Conservation (phyloP, 2,113 vertebrate species). For the Pleuronectes platessa region DNA sequence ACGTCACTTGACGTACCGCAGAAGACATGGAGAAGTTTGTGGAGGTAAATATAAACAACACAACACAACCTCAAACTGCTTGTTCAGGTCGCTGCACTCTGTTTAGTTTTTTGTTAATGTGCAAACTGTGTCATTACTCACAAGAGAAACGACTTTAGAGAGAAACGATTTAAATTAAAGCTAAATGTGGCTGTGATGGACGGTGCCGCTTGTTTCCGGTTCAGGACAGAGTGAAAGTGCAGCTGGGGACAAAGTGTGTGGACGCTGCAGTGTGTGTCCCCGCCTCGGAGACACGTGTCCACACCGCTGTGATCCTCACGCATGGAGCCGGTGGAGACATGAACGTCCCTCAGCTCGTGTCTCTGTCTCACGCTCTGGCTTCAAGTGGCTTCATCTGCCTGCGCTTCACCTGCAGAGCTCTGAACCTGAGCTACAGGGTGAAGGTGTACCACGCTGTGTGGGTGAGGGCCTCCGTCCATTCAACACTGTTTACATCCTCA, state of each 20-base stretch:
- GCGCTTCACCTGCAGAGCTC: conserved; percentile 94
- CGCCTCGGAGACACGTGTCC: conserved; percentile 21
- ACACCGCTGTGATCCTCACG: conserved; percentile 87
- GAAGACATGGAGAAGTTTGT: conserved; percentile 54
- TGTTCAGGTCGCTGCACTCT: not conserved
- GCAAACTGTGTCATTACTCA: not conserved
- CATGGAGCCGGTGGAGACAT: conserved; percentile 94
- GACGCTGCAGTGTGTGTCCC: conserved; percentile 87
- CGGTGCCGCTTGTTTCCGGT: not conserved
- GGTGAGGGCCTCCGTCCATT: conserved; percentile 77
- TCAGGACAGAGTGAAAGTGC: conserved; percentile 89
- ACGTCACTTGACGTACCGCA: not conserved
- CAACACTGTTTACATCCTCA: not conserved
- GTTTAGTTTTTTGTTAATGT: not conserved
- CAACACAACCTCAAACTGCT: too few relatives aligned
- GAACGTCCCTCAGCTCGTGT: conserved; percentile 88
- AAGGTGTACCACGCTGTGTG: conserved; percentile 88
- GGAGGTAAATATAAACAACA: conserved; percentile 54
- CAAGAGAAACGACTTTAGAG: not conserved
- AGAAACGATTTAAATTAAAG: too few relatives aligned
- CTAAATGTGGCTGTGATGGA: not conserved
- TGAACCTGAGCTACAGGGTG: conserved; percentile 87
- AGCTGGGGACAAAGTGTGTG: conserved; percentile 86
- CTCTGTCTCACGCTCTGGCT: conserved; percentile 83
- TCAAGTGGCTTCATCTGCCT: conserved; percentile 85